Evolutionary conservation across 2,113 vertebrate genomes (phyloP), one percentile per base, ranked within the genome.

Genomic region (Caranx melampygus): DNA sequence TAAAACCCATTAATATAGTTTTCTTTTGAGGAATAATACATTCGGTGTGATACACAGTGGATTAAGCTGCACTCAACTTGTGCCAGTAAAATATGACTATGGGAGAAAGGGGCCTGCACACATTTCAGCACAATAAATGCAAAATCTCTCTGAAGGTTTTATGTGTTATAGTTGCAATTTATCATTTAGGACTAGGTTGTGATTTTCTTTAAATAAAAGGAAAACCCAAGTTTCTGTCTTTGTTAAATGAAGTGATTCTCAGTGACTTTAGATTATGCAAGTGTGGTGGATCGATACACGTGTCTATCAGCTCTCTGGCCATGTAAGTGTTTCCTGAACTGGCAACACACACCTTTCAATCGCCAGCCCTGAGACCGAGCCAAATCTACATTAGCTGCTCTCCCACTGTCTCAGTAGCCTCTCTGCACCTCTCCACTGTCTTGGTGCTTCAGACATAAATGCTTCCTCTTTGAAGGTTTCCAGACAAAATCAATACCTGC

Each of bases 401-500:
- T 89, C 79, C 76, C 82, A 75, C 81, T 54, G 69, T 86, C 84
- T 89, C 82, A 79, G 61, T 75, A 86, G 78, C 87, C 84, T 85
- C 86, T 87, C 84, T 57, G 57, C 89, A 80, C 88, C 66, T 88
- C 76, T 78, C 89, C 55, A 83, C 81, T 79, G 81, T 87, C 84
- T 83, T 83, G 44, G 37, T 52, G 68, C 69, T 82, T 68, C 64
- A 93, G 92, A 91, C 91, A 90, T 87, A 91, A 93, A 93, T 86
- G 82, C 89, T 88, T 92, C 91, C 88, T 83, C 86, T 92, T 91
- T 90, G 79, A 92, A 91, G 81, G 79, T 90, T 92, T 89, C 88
- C 92, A 94, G 94, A 94, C 94, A 91, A 90, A 93, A 95, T 95
- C 94, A 86, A 95, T 95, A 93, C 44, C 18, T 63, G 82, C 81